Evolutionary conservation across 2,888 invertebrate genomes (phyloP), one percentile per base, ranked within the genome.

Genomic region (Trissolcus japonicus): DNA sequence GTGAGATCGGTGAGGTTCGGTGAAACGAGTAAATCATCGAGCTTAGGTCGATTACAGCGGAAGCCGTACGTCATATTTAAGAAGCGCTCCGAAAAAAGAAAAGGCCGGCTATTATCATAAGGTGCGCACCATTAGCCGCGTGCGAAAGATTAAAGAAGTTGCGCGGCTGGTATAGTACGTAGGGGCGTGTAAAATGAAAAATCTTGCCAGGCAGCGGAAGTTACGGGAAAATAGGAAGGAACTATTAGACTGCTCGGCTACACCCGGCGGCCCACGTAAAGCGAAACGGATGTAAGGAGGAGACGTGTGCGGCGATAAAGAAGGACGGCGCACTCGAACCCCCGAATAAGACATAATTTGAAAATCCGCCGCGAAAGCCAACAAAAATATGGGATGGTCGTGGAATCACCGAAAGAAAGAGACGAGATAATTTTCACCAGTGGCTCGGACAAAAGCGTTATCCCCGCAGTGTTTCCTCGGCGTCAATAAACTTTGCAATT

Each of bases 331-430:
- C 35, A 35, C 48, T 21, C 16, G 48, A 9, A 41, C 41, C 19
- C 61, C 16, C 4, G 50, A 25, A 40, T 56, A 51, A 56, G 66
- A 35, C 60, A 25, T 40, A 51, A 56, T 46, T 67, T 53, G 43
- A 56, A 55, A 61, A 46, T 56, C 54, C 51, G 56, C 35, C 35
- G 60, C 65, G 63, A 66, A 57, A 62, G 65, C 62, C 48, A 55
- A 72, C 73, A 76, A 78, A 85, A 87, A 86, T 86, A 88, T 89
- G 89, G 89, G 82, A 89, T 88, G 89, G 88, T 89, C 89, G 83
- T 89, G 89, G 88, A 89, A 89, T 85, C 89, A 89, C 83, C 86
- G 89, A 80, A 88, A 89, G 83, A 89, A 89, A 89, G 84, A 81
- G 81, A 83, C 82, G 67, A 79, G 83, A 80, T 84, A 84, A 84